Percentiles rank a stretch among this genome's conserved stretches.
phyloP scores from a whole-genome alignment of 1,140 invertebrate species.

The Brachionus asplanchnoidis region DNA sequence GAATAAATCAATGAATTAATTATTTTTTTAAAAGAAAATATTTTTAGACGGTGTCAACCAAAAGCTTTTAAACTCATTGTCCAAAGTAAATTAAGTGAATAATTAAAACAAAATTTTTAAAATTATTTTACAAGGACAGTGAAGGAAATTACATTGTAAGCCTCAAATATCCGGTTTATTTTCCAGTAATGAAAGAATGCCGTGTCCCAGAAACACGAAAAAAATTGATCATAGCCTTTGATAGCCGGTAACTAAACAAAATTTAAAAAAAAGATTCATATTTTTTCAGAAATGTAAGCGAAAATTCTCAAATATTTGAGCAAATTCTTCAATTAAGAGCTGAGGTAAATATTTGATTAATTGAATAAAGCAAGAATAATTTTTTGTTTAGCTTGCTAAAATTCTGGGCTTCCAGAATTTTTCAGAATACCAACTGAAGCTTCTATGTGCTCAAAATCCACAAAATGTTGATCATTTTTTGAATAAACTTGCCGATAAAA shows the following conservation, averaged over 20 bases:
- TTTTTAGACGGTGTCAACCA: conserved; percentile 16
- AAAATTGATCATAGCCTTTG: conserved; percentile 58
- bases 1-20: neutral
- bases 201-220: conserved; percentile 57
- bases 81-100: conserved; percentile 25
- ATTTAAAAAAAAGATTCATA: no score
- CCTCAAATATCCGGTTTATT: conserved; percentile 61
- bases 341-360: conserved; percentile 48
- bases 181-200: conserved; percentile 60
- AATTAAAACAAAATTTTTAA: conserved; percentile 3
- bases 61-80: conserved; percentile 36
- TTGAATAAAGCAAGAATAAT: neutral
- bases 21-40: neutral
- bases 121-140: conserved; percentile 48
- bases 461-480: conserved; percentile 59
- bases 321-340: conserved; percentile 59
- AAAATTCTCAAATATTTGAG: conserved; percentile 60
- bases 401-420: conserved; percentile 59
- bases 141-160: conserved; percentile 57
- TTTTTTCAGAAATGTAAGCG: conserved; percentile 55
- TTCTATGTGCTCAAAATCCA: conserved; percentile 61
- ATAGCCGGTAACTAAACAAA: conserved; percentile 46
- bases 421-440: conserved; percentile 59
- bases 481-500: conserved; percentile 54
- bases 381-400: conserved; percentile 53